Evolutionary conservation across 2,113 vertebrate genomes (phyloP).

Genomic region (Herpailurus yagouaroundi): DNA sequence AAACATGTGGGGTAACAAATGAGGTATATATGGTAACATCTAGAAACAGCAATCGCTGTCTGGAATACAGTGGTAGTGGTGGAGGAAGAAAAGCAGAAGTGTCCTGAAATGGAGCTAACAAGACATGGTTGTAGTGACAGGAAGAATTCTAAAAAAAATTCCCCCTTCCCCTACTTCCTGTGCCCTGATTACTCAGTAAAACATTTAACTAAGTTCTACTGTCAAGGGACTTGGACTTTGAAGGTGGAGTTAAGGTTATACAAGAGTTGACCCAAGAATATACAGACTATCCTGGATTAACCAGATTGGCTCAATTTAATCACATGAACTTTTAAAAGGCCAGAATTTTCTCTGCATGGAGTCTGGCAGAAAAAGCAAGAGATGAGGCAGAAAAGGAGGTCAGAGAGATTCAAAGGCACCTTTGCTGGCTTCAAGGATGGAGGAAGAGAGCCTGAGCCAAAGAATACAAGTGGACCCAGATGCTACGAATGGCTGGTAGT

Average conservation of each 20-base stretch:
- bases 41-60: neutral
- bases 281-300: neutral
- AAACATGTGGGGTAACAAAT: neutral
- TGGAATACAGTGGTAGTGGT: too few species aligned
- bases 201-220: neutral
- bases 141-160: neutral
- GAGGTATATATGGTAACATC: neutral
- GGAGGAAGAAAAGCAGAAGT: neutral
- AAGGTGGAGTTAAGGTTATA: neutral
- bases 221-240: neutral
- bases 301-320: neutral
- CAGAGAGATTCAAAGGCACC: neutral
- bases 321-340: neutral
- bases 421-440: neutral
- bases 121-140: too few species aligned
- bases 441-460: neutral
- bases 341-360: neutral
- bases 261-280: neutral
- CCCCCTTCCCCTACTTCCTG: neutral
- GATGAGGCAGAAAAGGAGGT: neutral
- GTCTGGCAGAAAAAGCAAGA: neutral
- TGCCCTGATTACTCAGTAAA: neutral
- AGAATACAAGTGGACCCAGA: neutral
- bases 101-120: neutral
- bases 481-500: neutral